Conservation (phyloP, 2,113 vertebrate species). For the Chaetorhynchus papuensis region DNA sequence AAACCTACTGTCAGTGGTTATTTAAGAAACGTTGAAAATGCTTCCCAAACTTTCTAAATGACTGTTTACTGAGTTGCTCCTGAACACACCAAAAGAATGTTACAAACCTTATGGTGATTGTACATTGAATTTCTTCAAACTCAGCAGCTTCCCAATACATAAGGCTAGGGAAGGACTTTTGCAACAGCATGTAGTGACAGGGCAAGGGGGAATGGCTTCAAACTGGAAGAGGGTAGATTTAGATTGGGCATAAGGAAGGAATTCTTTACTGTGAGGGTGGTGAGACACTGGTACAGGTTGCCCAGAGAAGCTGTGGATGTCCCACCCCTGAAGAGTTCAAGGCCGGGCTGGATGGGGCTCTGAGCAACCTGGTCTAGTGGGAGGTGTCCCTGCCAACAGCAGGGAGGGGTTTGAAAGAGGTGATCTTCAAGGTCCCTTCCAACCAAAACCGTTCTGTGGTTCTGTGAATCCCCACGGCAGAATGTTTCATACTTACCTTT, state of each 20-base stretch:
- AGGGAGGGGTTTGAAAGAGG: rapidly evolving
- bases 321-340: background rate
- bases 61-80: background rate
- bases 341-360: no score
- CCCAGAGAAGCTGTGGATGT: background rate
- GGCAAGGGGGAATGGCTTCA: background rate
- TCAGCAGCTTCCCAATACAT: background rate
- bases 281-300: background rate
- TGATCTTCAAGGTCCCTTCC: background rate
- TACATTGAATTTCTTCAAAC: background rate
- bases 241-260: background rate
- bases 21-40: background rate
- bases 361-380: background rate
- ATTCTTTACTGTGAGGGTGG: background rate
- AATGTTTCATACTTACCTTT: background rate
- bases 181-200: background rate
- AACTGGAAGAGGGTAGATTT: background rate
- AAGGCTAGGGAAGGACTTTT: background rate
- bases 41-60: background rate
- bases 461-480: background rate
- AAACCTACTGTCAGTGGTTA: background rate
- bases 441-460: background rate
- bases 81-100: background rate
- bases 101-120: background rate
- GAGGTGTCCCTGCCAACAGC: background rate